Percentiles rank a stretch among this genome's conserved stretches.
phyloP scores from a whole-genome alignment of 2,113 vertebrate genomes.

The Crotalus helleri region DNA sequence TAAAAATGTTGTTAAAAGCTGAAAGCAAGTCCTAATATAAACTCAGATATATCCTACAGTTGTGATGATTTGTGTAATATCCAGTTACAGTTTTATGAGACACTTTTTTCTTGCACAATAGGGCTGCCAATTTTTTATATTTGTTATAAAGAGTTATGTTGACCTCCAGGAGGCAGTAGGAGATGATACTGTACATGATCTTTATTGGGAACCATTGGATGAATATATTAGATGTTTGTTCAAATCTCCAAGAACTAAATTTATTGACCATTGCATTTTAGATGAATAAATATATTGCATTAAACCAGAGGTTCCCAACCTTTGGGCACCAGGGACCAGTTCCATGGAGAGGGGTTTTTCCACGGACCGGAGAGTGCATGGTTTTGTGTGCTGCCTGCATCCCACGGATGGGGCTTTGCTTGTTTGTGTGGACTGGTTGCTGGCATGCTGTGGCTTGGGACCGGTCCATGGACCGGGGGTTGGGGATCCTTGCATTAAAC shows the following conservation, averaged over 20 bases:
- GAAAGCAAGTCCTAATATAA: background rate
- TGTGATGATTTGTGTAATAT: background rate
- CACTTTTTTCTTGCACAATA: background rate
- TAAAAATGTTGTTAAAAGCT: background rate
- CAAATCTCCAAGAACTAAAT: background rate
- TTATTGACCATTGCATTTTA: background rate
- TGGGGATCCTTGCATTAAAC: too few species aligned
- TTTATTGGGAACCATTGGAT: background rate
- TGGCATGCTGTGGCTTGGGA: too few species aligned
- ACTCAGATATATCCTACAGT: background rate
- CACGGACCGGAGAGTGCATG: too few species aligned
- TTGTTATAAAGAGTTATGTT: background rate
- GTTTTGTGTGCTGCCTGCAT: too few species aligned
- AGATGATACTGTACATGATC: background rate
- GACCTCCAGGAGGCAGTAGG: background rate
- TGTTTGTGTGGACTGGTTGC: too few species aligned
- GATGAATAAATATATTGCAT: background rate
- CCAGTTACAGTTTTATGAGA: background rate
- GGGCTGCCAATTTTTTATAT: background rate
- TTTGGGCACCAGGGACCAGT: too few species aligned
- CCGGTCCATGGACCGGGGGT: too few species aligned
- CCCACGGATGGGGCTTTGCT: too few species aligned
- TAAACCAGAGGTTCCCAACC: background rate
- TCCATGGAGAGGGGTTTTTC: too few species aligned
- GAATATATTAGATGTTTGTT: background rate